These are phyloP conservation scores for Benthosema pterotum DNA, from an alignment of 2,797 vertebrate genomes.

Conservation along the genomic window DNA sequence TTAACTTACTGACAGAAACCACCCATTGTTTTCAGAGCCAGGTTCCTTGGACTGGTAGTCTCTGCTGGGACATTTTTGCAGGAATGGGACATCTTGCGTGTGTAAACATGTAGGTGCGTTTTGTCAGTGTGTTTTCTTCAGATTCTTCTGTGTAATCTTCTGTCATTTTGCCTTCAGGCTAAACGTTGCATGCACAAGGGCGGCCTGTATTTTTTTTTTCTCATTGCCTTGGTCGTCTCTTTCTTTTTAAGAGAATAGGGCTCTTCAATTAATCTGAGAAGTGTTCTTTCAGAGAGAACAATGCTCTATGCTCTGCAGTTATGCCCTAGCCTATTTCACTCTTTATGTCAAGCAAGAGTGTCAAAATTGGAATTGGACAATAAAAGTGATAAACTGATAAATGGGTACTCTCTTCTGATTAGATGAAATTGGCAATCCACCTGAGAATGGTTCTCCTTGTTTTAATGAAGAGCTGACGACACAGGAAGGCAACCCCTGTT, in stretches of 20 bases:
- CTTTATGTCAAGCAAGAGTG: too few relatives aligned
- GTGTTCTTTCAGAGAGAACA: background rate
- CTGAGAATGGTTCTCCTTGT: too few relatives aligned
- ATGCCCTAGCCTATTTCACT: too few relatives aligned
- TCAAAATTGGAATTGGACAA: too few relatives aligned
- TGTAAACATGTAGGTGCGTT: background rate
- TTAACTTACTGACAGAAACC: background rate
- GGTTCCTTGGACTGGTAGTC: background rate
- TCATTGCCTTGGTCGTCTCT: background rate
- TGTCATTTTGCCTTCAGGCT: slow-evolving; percentile 1
- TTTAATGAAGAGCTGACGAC: too few relatives aligned
- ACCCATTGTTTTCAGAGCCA: slow-evolving; percentile 9
- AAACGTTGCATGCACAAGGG: background rate
- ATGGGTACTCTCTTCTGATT: too few relatives aligned
- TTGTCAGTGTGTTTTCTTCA: slow-evolving; percentile 9
- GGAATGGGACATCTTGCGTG: background rate
- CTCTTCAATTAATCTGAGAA: slow-evolving; percentile 18
- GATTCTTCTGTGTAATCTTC: slow-evolving; percentile 12
- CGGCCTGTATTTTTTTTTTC: background rate
- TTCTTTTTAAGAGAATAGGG: background rate
- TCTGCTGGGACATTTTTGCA: slow-evolving; percentile 1
- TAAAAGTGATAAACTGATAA: too few relatives aligned
- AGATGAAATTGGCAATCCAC: too few relatives aligned
- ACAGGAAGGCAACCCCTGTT: too few relatives aligned
- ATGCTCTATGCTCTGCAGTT: background rate